These are phyloP conservation scores for Bathynomus jamesi DNA, from an alignment of 1,140 invertebrate species.

Conservation along the genomic window DNA sequence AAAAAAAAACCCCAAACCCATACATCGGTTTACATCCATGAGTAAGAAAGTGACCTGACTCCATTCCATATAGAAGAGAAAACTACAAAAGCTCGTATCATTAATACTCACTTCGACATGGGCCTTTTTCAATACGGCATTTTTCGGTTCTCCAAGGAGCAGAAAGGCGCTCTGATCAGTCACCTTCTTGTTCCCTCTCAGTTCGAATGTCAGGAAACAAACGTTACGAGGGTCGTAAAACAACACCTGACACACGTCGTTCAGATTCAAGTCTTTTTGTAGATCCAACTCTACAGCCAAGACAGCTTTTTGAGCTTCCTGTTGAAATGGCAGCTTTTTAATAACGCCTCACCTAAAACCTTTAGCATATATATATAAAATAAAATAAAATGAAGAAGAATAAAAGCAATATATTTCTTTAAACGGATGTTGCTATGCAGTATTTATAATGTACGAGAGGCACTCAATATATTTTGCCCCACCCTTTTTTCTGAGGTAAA, in stretches of 20 bases:
- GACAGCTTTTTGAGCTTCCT: not conserved
- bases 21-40: no score
- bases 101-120: conserved; percentile 9
- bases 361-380: no score
- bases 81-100: not conserved
- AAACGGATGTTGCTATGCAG: no score
- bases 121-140: conserved; percentile 18
- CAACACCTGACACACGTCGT: not conserved
- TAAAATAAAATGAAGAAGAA: no score
- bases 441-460: no score
- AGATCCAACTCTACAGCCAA: not conserved
- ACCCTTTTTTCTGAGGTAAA: no score
- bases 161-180: not conserved
- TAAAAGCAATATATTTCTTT: no score
- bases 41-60: no score
- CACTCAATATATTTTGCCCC: no score
- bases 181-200: not conserved
- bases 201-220: conserved; percentile 5
- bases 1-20: no score
- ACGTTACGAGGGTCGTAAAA: not conserved
- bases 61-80: conserved; percentile 86
- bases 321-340: no score
- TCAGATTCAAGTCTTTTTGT: not conserved
- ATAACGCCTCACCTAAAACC: no score
- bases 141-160: conserved; percentile 22